Conservation (phyloP, 2,888 invertebrate genomes). For the Podotricha telesiphe region DNA sequence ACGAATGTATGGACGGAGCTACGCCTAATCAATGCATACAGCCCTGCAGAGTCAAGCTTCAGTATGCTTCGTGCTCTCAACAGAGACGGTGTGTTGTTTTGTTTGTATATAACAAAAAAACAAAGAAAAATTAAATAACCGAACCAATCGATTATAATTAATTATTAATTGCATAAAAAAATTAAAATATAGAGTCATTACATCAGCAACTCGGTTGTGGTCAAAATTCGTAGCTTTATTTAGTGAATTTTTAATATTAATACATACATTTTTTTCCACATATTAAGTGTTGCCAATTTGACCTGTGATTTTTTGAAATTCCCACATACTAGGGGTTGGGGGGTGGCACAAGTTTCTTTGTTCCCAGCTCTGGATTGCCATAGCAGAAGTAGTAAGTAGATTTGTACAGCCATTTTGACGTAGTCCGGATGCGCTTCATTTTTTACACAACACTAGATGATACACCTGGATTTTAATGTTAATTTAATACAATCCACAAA, state of each 20-base stretch:
- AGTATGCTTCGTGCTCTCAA: slow-evolving; percentile 66
- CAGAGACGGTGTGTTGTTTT: slow-evolving; percentile 57
- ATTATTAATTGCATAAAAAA: slow-evolving; percentile 10
- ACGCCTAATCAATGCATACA: slow-evolving; percentile 81
- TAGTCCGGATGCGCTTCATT: slow-evolving; percentile 30
- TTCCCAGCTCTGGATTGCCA: slow-evolving; percentile 58
- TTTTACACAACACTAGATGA: slow-evolving; percentile 10
- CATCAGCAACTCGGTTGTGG: slow-evolving; percentile 14
- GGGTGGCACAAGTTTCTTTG: slow-evolving; percentile 54
- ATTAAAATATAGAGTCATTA: not conserved
- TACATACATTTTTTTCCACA: not conserved
- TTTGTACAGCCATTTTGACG: slow-evolving; percentile 51
- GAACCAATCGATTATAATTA: slow-evolving; percentile 45
- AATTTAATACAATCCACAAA: not conserved
- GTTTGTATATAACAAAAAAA: slow-evolving; percentile 49
- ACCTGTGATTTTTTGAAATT: slow-evolving; percentile 14
- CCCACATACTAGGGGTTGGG: slow-evolving; percentile 1
- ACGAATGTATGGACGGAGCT: slow-evolving; percentile 60
- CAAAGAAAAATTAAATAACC: slow-evolving; percentile 51
- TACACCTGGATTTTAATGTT: slow-evolving; percentile 2
- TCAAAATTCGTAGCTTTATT: slow-evolving; percentile 1
- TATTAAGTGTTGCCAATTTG: slow-evolving; percentile 2
- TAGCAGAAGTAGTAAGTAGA: slow-evolving; percentile 58
- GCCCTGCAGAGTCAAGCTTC: slow-evolving; percentile 67
- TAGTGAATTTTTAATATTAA: slow-evolving; percentile 18